Evolutionary conservation across 2,113 vertebrate species (phyloP).

Genomic region (Tichodroma muraria): DNA sequence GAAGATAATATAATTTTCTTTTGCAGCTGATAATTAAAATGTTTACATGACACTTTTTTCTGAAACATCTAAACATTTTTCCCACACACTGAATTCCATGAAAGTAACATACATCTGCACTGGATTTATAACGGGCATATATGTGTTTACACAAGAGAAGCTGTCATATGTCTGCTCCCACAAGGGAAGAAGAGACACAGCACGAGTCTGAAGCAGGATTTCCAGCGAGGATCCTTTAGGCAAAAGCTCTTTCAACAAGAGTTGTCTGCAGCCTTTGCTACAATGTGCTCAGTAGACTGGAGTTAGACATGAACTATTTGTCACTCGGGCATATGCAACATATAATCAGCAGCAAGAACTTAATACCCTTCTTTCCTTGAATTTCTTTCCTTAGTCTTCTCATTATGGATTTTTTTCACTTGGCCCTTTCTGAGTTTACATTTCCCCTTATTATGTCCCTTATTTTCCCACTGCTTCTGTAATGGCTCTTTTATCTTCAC

Average conservation of each 20-base stretch:
- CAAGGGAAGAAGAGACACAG: background rate
- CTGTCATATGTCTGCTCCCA: background rate
- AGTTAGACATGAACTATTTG: background rate
- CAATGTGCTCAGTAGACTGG: background rate
- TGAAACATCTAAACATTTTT: background rate
- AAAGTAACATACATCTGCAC: background rate
- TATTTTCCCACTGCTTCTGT: background rate
- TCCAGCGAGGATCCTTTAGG: background rate
- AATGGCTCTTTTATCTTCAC: background rate
- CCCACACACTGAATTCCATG: background rate
- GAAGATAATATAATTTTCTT: background rate
- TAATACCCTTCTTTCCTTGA: background rate
- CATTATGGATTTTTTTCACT: background rate
- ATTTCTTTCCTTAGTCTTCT: background rate
- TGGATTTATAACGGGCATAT: background rate
- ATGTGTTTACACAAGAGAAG: background rate
- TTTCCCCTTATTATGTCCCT: background rate
- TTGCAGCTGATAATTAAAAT: background rate
- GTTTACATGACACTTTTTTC: background rate
- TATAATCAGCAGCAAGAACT: background rate
- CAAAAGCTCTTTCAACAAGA: background rate
- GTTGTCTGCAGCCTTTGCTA: background rate
- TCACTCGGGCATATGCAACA: background rate
- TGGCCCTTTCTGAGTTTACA: background rate
- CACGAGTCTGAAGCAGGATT: background rate